These are phyloP conservation scores for Leucophenga maculata DNA, from an alignment of 2,888 invertebrate species.

Conservation along the genomic window DNA sequence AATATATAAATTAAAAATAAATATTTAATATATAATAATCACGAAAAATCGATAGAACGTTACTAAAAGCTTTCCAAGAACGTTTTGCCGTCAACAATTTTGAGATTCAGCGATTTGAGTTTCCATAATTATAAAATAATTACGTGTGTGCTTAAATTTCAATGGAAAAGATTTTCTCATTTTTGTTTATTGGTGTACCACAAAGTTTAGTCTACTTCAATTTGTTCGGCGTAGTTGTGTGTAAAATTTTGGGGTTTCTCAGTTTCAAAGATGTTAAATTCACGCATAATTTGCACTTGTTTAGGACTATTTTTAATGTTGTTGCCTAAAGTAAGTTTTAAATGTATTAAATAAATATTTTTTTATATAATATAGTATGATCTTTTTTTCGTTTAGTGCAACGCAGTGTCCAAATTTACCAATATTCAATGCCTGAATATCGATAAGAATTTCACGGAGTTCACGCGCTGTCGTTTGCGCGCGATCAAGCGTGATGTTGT, in stretches of 20 bases:
- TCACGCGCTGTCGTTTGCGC: slow-evolving; percentile 50
- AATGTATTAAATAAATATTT: background rate
- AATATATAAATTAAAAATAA: background rate
- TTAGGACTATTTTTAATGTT: slow-evolving; percentile 36
- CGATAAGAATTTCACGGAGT: slow-evolving; percentile 44
- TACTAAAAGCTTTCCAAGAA: background rate
- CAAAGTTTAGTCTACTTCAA: too few species aligned
- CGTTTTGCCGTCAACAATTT: background rate
- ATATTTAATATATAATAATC: too few species aligned
- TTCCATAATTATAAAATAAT: slow-evolving; percentile 9
- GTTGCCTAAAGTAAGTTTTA: slow-evolving; percentile 6
- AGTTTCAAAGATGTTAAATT: slow-evolving; percentile 4
- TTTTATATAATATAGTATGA: background rate
- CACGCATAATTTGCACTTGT: slow-evolving; percentile 29
- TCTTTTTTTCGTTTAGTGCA: slow-evolving; percentile 38
- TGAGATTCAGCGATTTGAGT: background rate
- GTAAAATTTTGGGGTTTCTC: too few species aligned
- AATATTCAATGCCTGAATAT: slow-evolving; percentile 50
- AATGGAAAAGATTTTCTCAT: background rate
- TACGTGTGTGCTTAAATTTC: background rate
- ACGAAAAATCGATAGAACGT: background rate
- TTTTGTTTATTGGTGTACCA: background rate
- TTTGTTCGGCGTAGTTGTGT: too few species aligned
- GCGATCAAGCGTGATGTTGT: slow-evolving; percentile 57
- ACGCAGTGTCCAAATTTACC: slow-evolving; percentile 54